Evolutionary conservation across 2,113 vertebrate genomes (phyloP).

Genomic region (Pachyramphus minor): DNA sequence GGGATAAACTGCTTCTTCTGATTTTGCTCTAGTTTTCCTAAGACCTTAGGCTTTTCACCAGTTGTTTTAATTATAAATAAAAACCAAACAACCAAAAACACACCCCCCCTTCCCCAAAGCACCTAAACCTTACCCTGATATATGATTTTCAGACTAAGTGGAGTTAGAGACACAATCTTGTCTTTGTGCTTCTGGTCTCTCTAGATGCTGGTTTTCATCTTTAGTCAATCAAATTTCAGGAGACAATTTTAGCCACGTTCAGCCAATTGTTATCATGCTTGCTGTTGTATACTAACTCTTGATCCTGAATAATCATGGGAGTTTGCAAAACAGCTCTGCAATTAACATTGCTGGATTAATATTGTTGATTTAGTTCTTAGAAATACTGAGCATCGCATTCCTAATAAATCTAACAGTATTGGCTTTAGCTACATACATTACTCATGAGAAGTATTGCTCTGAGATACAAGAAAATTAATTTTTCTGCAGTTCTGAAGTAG

Average conservation of each 20-base stretch:
- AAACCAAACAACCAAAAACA: background rate
- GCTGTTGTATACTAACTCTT: background rate
- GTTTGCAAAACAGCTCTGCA: background rate
- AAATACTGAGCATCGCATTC: background rate
- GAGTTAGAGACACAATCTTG: background rate
- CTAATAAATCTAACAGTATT: background rate
- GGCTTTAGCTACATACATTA: background rate
- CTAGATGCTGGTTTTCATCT: background rate
- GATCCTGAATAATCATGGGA: background rate
- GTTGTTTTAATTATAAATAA: background rate
- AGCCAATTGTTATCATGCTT: background rate
- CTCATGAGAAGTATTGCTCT: background rate
- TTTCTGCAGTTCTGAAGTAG: background rate
- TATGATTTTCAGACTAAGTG: background rate
- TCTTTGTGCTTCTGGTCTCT: background rate
- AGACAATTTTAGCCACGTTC: background rate
- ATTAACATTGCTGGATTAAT: conserved; percentile 19
- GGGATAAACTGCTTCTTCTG: background rate
- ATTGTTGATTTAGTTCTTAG: background rate
- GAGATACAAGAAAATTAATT: conserved; percentile 2
- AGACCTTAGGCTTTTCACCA: background rate
- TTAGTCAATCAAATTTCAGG: background rate
- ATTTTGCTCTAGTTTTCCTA: background rate
- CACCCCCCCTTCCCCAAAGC: background rate
- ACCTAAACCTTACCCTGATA: background rate